Evolutionary conservation across 2,113 vertebrate genomes (phyloP).

Genomic region (Tympanuchus pallidicinctus): DNA sequence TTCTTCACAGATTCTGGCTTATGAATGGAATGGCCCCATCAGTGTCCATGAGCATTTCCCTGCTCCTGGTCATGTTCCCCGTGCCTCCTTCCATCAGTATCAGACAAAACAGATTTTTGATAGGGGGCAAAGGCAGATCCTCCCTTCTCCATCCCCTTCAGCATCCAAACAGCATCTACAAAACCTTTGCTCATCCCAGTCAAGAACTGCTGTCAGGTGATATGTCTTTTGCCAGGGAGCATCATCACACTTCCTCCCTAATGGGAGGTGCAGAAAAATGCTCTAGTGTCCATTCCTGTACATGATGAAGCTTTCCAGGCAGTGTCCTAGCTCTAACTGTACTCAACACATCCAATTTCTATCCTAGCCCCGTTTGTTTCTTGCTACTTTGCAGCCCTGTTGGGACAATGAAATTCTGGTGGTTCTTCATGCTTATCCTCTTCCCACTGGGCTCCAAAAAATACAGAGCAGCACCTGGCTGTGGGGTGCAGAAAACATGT

Average conservation of each 20-base stretch:
- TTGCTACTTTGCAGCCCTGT: background rate
- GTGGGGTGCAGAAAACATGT: background rate
- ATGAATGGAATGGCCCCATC: background rate
- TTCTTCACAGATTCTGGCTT: background rate
- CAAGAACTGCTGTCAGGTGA: background rate
- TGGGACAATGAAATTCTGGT: background rate
- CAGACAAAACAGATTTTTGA: background rate
- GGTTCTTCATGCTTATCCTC: background rate
- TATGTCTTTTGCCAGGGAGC: background rate
- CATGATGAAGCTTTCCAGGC: background rate
- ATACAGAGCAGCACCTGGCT: background rate
- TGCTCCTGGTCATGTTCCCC: background rate
- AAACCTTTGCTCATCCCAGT: background rate
- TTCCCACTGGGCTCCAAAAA: background rate
- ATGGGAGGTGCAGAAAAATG: fast-evolving
- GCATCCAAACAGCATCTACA: background rate
- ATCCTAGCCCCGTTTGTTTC: background rate
- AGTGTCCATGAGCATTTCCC: background rate
- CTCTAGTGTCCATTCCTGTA: background rate
- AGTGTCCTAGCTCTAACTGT: background rate
- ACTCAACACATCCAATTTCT: background rate
- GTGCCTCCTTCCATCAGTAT: background rate
- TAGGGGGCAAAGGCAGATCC: background rate
- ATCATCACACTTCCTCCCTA: background rate
- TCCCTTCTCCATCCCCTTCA: fast-evolving